These are phyloP conservation scores for Eurosta solidaginis DNA, from an alignment of 1,140 invertebrate species.

Conservation along the genomic window DNA sequence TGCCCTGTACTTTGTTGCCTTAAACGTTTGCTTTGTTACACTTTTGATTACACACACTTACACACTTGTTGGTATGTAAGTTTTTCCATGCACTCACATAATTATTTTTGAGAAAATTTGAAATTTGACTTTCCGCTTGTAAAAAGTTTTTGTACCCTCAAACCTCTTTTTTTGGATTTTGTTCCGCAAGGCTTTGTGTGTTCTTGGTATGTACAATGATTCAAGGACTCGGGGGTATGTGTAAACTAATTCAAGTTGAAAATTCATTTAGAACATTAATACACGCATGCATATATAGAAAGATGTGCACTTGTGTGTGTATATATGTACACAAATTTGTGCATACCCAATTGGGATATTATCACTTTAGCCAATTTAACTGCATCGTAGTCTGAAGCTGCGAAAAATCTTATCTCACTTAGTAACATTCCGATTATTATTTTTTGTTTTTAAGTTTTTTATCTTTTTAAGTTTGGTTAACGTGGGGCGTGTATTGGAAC, in stretches of 20 bases:
- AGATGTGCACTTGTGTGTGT: neutral
- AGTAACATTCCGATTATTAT: too few relatives aligned
- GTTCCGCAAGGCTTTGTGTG: neutral
- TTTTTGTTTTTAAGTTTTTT: too few relatives aligned
- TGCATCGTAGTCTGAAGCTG: too few relatives aligned
- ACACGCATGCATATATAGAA: slow-evolving; percentile 34
- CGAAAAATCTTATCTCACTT: too few relatives aligned
- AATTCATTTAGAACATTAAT: slow-evolving; percentile 57
- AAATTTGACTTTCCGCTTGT: slow-evolving; percentile 11
- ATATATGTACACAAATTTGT: neutral
- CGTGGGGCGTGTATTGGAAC: too few relatives aligned
- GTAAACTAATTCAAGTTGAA: slow-evolving; percentile 54
- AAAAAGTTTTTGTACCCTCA: neutral
- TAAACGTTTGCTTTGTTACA: neutral
- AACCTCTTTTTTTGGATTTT: neutral
- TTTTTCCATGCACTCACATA: neutral
- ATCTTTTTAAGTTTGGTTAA: too few relatives aligned
- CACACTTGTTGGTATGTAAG: neutral
- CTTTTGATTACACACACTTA: neutral
- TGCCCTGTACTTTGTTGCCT: neutral
- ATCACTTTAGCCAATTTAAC: too few relatives aligned
- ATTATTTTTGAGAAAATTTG: slow-evolving; percentile 12
- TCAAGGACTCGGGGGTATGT: neutral
- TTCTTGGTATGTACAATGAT: neutral
- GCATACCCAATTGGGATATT: neutral